A percentile compares a stretch with the other conserved stretches of the same genome.
Evolutionary conservation across 1,140 invertebrate species (phyloP).

Genomic region (Coptotermes formosanus): DNA sequence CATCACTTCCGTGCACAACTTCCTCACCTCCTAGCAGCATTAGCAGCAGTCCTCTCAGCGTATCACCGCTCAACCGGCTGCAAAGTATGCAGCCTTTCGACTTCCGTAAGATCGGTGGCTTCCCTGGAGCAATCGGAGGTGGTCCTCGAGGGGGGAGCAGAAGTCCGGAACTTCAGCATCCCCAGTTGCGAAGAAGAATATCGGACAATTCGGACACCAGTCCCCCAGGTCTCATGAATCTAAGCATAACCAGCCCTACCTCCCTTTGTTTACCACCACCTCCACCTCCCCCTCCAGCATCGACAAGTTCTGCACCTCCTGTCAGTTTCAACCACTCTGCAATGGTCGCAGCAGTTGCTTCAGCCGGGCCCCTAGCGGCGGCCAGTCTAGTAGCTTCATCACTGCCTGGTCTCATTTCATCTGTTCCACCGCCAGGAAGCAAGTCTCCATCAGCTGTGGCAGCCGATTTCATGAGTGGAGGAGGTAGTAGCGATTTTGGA

Average conservation of each 20-base stretch:
- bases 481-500: constrained; percentile 53
- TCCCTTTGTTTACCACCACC: constrained; percentile 61
- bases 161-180: constrained; percentile 45
- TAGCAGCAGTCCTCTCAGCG: constrained; percentile 54
- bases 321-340: constrained; percentile 52
- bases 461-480: constrained; percentile 34
- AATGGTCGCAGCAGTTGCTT: constrained; percentile 51
- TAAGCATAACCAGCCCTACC: constrained; percentile 56
- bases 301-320: constrained; percentile 33
- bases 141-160: background rate
- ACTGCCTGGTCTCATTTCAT: constrained; percentile 45
- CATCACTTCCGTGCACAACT: constrained; percentile 36
- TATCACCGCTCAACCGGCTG: constrained; percentile 80
- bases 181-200: constrained; percentile 42
- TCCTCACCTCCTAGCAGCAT: constrained; percentile 48
- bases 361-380: constrained; percentile 46
- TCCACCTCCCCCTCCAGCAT: constrained; percentile 52
- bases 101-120: constrained; percentile 63
- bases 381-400: constrained; percentile 49
- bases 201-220: constrained; percentile 52
- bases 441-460: constrained; percentile 45
- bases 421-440: constrained; percentile 40
- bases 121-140: background rate
- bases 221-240: constrained; percentile 57
- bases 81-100: constrained; percentile 96